Base-by-base conservation (phyloP, 2,113 vertebrate species). In the Pelmatolapia mariae region DNA sequence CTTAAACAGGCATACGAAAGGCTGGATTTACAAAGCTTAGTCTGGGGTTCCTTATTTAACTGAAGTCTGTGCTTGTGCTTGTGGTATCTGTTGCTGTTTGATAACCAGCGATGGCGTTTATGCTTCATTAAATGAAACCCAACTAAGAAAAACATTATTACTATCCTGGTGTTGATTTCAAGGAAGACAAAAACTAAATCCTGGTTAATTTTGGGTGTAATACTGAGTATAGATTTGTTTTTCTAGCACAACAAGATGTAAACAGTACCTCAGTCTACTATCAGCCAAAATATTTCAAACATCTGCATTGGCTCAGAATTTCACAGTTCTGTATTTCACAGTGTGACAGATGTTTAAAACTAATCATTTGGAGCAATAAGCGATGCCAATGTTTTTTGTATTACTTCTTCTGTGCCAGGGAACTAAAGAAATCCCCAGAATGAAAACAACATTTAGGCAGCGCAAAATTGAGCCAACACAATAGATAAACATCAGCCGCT, bases 301-400 rank as follows among this genome's bases (percentile, higher is more conserved):
- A 78, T 78, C 71, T 78, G 26, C 29, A 33, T 78, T 78, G 45
- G 26, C 73, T 50, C 26, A 6, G 5, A n/a, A 33, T 9, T 78
- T 78, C 0, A 1, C 19, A 52, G n/a, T 52, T 78, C 73, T n/a
- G 4, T 78, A 33, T 78, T 78, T 78, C 26, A 4, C 36, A 78
- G 18, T 33, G 26, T 52, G 73, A n/a, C 26, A 78, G 45, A 52
- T 78, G 73, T 71, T 71, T 71, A 43, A 71, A 71, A 71, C 7
- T 36, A 24, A 43, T 71, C n/a, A 13, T 10, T 36, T 3, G 1
- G 63, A 38, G 19, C 3, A 50, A 76, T 76, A 76, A 50, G 3
- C 24, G 5, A 19, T 50, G 43, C 24, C 43, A 19, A 2, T 47
- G 15, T 50, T 76, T 76, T 76, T 78, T 78, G 26, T 52, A n/a